These are phyloP conservation scores for Nebria ingens DNA, from an alignment of 1,140 invertebrate species.

Conservation along the genomic window DNA sequence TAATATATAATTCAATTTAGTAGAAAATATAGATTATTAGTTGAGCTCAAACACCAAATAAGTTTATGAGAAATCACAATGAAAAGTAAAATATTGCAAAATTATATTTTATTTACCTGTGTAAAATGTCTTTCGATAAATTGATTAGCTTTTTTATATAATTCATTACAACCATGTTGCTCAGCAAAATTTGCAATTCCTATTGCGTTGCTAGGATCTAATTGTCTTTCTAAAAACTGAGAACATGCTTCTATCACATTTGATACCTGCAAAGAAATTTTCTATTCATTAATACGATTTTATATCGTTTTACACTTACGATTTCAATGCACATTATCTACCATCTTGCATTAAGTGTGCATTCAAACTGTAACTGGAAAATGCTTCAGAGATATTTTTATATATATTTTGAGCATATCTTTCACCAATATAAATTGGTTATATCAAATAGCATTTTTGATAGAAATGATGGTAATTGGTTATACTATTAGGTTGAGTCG, in stretches of 20 bases:
- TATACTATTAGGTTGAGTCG: too few species aligned
- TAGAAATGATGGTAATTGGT: too few species aligned
- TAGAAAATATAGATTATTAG: constrained; percentile 11
- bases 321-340: too few species aligned
- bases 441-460: too few species aligned
- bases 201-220: constrained; percentile 88
- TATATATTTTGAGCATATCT: too few species aligned
- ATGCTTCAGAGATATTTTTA: too few species aligned
- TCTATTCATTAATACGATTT: not conserved
- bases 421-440: too few species aligned
- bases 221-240: constrained; percentile 77
- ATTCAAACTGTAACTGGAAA: too few species aligned
- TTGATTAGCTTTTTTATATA: constrained; percentile 75
- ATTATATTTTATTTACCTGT: constrained; percentile 44
- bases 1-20: constrained; percentile 10
- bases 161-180: constrained; percentile 74
- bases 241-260: constrained; percentile 88
- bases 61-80: too few species aligned
- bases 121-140: constrained; percentile 86
- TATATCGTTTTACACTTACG: too few species aligned
- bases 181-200: constrained; percentile 87
- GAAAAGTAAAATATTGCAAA: constrained; percentile 10
- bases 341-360: too few species aligned
- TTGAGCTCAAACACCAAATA: not conserved
- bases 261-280: constrained; percentile 52